phyloP scores from a whole-genome alignment of 2,113 vertebrate species.

The Ifrita kowaldi region DNA sequence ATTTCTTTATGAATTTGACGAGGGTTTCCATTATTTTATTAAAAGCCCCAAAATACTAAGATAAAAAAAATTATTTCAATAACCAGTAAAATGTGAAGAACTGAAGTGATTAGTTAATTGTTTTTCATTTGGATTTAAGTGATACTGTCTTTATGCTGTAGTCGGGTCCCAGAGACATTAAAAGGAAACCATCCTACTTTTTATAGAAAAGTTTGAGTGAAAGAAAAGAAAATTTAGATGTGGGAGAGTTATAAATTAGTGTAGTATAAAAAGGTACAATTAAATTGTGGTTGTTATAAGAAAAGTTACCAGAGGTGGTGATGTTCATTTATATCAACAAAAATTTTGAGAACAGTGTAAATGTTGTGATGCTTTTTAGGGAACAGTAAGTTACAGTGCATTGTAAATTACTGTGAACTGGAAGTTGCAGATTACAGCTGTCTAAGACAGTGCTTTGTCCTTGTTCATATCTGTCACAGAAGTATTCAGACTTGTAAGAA shows the following conservation, averaged over 20 bases:
- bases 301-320: background rate
- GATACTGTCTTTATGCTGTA: background rate
- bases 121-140: background rate
- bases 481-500: background rate
- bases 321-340: background rate
- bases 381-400: background rate
- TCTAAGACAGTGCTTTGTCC: background rate
- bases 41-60: background rate
- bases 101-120: background rate
- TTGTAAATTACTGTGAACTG: background rate
- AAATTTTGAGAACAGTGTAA: background rate
- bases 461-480: background rate
- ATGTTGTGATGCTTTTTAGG: background rate
- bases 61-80: background rate
- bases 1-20: background rate
- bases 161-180: background rate
- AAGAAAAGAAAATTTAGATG: background rate
- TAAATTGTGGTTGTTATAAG: background rate
- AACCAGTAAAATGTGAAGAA: background rate
- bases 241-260: background rate
- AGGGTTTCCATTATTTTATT: background rate
- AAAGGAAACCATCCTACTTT: background rate
- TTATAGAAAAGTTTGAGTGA: background rate
- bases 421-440: background rate
- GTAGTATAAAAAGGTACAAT: background rate